phyloP scores from a whole-genome alignment of 2,113 vertebrate species.

The Plecturocebus donacophilus region DNA sequence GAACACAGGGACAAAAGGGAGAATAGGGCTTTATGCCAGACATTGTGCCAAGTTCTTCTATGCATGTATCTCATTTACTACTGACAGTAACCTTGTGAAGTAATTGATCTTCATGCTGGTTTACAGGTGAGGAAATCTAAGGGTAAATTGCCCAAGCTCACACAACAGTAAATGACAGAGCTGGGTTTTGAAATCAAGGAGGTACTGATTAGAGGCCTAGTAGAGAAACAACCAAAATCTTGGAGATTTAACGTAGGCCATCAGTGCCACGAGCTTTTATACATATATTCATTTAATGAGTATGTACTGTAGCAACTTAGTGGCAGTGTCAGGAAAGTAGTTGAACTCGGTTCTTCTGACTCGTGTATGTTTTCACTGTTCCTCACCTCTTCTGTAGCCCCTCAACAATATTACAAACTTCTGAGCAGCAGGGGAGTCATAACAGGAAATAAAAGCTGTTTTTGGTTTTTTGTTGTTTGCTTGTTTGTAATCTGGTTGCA shows the following conservation, averaged over 20 bases:
- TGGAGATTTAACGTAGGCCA: not conserved
- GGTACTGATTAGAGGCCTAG: not conserved
- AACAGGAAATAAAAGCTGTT: not conserved
- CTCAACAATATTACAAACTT: not conserved
- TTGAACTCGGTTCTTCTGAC: not conserved
- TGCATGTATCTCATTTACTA: not conserved
- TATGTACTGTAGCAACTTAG: not conserved
- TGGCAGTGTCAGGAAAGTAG: not conserved
- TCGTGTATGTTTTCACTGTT: not conserved
- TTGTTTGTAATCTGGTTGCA: not conserved
- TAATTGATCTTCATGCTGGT: not conserved
- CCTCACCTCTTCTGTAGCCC: not conserved
- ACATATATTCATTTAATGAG: not conserved
- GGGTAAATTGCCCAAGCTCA: not conserved
- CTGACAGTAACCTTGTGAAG: not conserved
- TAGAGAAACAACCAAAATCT: slow-evolving; percentile 13
- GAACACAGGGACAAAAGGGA: not conserved
- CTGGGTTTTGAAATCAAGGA: slow-evolving; percentile 12
- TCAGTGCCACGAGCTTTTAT: not conserved
- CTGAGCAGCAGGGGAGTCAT: not conserved
- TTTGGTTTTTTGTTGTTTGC: not conserved
- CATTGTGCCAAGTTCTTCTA: not conserved
- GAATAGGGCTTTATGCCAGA: not conserved
- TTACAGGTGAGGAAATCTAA: not conserved
- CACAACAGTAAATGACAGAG: not conserved